Conservation (phyloP, 2,888 invertebrate genomes). For the Eupithecia pulchellata region DNA sequence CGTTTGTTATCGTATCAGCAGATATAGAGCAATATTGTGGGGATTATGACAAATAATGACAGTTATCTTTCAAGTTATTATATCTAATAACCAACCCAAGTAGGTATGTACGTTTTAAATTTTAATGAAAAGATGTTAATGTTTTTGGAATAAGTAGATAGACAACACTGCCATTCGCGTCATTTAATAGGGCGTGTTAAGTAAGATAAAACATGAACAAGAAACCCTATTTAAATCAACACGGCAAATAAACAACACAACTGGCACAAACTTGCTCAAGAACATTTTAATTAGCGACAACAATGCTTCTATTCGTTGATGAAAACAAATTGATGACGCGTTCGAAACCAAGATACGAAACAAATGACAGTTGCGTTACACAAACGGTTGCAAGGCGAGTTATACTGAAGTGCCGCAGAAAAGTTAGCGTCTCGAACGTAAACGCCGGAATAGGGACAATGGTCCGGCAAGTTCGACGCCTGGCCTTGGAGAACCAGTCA, state of each 20-base stretch:
- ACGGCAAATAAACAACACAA: slow-evolving; percentile 18
- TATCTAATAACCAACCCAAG: neutral
- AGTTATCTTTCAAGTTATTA: slow-evolving; percentile 46
- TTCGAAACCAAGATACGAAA: slow-evolving; percentile 11
- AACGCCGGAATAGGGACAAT: slow-evolving; percentile 64
- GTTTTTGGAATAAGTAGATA: neutral
- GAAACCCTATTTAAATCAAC: slow-evolving; percentile 28
- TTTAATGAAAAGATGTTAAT: slow-evolving; percentile 11
- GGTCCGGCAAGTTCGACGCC: slow-evolving; percentile 78
- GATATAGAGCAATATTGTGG: slow-evolving; percentile 70
- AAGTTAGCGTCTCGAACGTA: slow-evolving; percentile 32
- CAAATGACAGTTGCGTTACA: slow-evolving; percentile 19
- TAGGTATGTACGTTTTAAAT: slow-evolving; percentile 20
- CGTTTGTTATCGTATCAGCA: slow-evolving; percentile 57
- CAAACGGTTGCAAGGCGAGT: slow-evolving; percentile 16
- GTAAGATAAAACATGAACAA: slow-evolving; percentile 12
- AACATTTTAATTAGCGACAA: slow-evolving; percentile 24
- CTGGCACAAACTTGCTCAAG: slow-evolving; percentile 19
- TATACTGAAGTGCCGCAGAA: slow-evolving; percentile 30
- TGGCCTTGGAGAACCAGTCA: slow-evolving; percentile 84
- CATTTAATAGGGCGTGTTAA: slow-evolving; percentile 10
- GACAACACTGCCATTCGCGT: neutral
- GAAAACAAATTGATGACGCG: slow-evolving; percentile 9
- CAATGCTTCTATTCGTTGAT: neutral
- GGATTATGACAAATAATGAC: slow-evolving; percentile 68